These are phyloP conservation scores for Hypothenemus hampei DNA, from an alignment of 1,140 invertebrate species.

Conservation along the genomic window DNA sequence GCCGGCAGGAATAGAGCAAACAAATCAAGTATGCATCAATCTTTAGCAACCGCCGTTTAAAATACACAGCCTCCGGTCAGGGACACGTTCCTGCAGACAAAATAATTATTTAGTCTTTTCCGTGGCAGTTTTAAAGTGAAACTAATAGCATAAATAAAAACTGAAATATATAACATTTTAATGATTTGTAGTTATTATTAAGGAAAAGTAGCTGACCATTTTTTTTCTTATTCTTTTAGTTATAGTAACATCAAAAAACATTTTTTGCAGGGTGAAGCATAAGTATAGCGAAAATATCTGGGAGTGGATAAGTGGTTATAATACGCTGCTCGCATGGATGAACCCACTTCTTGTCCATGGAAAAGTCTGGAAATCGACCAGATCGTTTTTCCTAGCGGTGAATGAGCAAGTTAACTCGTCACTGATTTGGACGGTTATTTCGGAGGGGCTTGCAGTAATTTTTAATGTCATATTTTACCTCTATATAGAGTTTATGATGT, in stretches of 20 bases:
- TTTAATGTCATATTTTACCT: constrained; percentile 45
- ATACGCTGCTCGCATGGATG: constrained; percentile 42
- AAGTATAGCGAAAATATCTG: constrained; percentile 32
- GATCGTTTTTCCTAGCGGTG: constrained; percentile 1
- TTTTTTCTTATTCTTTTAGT: too few species aligned
- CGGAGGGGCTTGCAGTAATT: constrained; percentile 39
- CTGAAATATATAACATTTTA: too few species aligned
- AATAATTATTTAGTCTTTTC: too few species aligned
- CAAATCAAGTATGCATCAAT: constrained; percentile 27
- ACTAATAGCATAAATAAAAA: too few species aligned
- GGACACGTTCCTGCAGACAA: constrained; percentile 4
- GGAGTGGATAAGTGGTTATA: constrained; percentile 45
- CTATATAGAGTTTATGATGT: constrained; percentile 41
- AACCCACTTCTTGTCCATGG: constrained; percentile 39
- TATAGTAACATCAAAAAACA: too few species aligned
- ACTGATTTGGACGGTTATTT: constrained; percentile 17
- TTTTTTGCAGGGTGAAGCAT: constrained; percentile 19
- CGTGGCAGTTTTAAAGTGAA: too few species aligned
- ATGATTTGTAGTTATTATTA: too few species aligned
- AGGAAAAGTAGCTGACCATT: too few species aligned
- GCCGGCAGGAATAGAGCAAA: constrained; percentile 23
- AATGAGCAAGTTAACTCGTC: background rate
- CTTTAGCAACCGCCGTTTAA: constrained; percentile 14
- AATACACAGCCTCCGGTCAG: constrained; percentile 16
- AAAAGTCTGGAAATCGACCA: constrained; percentile 33